Percentiles rank a stretch among this genome's conserved stretches.
These are phyloP conservation scores for Mythimna loreyi DNA, from an alignment of 2,888 invertebrate species.

Conservation along the genomic window DNA sequence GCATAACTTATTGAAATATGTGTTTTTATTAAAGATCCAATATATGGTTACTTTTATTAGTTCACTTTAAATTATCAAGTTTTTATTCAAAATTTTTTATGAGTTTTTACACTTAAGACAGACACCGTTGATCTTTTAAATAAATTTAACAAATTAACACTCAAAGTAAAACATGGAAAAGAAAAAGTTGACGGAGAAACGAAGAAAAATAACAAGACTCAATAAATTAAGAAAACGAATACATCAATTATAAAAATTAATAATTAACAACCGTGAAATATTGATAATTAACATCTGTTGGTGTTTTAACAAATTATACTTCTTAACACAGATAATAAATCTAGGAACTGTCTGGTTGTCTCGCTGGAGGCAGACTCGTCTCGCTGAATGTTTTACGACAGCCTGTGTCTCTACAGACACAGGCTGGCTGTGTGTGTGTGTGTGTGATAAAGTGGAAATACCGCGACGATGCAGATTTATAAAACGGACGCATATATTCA, in stretches of 20 bases:
- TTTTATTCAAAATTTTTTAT: neutral
- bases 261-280: neutral
- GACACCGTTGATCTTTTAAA: too few relatives aligned
- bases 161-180: neutral
- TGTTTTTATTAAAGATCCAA: neutral
- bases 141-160: neutral
- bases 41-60: neutral
- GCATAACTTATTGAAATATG: neutral
- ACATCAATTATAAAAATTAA: neutral
- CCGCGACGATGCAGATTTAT: conserved; percentile 42
- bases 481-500: conserved; percentile 18
- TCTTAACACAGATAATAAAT: conserved; percentile 31
- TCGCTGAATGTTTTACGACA: conserved; percentile 58
- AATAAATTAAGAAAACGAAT: neutral
- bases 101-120: neutral
- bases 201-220: neutral
- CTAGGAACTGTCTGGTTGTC: conserved; percentile 32
- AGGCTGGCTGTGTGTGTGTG: too few relatives aligned
- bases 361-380: conserved; percentile 43
- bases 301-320: conserved; percentile 31
- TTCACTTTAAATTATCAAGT: neutral
- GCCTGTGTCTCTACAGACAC: conserved; percentile 28
- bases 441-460: conserved; percentile 65
- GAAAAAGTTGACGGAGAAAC: too few relatives aligned
- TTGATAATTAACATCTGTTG: conserved; percentile 4